Evolutionary conservation across 1,140 invertebrate genomes (phyloP), one percentile per base, ranked within the genome.

Genomic region (Charaxes varanes): DNA sequence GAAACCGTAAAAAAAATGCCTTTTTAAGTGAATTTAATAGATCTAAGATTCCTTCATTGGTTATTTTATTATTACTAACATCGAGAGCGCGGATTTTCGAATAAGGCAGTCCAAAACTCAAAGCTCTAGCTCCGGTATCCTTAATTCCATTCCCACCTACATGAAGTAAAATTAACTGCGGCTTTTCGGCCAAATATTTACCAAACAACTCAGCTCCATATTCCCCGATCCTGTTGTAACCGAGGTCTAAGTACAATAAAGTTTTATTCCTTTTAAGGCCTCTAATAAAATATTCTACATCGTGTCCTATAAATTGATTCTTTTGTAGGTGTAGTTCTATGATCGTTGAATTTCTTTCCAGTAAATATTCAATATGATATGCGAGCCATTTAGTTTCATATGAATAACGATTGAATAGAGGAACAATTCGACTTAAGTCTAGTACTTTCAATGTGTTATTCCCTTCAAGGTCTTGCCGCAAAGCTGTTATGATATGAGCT

Each of bases 311-410:
- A 11, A 90, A 84, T 42, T 80, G 54, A 41, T 86, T 88, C 43
- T 89, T 90, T 58, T 88, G 86, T 5, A 88, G 63, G 62, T 88
- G 82, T 7, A 90, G 48, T 49, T 88, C 87, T 1, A 72, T 63
- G 15, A 90, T 61, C 6, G 59, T 70, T 0, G 35, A 41, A 44
- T 89, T 89, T 14, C 51, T 57, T 54, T 68, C 57, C 0, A 83
- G 43, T 4, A 83, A 30, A 41, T 57, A 58, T 47, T 80, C 79
- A 7, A 83, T 63, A 14, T 81, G 80, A 36, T 84, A 80, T 0
- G 71, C 73, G 1, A 84, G 45, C 73, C 74, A 79, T 61, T 80
- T 79, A 2, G 59, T 72, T 63, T 83, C 79, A 18, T 67, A 73
- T 0, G 58, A 44, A 43, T 83, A 79, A 30, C 74, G 44, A 32